A percentile compares a stretch with the other conserved stretches of the same genome.
Evolutionary conservation across 1,140 invertebrate species (phyloP).

Genomic region (Eumeta japonica): DNA sequence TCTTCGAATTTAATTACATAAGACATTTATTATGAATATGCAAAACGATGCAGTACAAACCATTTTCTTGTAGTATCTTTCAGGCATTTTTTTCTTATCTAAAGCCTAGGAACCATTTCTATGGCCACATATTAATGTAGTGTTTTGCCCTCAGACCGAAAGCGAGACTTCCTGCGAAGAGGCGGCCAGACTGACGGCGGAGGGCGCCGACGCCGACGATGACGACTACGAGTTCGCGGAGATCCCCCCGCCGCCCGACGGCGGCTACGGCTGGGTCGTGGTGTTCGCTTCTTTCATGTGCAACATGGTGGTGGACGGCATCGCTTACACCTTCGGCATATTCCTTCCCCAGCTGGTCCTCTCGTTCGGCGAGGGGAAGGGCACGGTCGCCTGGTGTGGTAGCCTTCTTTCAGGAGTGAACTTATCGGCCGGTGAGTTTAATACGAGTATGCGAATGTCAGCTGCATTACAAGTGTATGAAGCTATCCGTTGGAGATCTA

Average conservation of each 20-base stretch:
- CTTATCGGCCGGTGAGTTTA: slow-evolving; percentile 78
- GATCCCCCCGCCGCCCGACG: slow-evolving; percentile 79
- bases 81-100: too few relatives aligned
- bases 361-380: slow-evolving; percentile 83
- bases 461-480: too few relatives aligned
- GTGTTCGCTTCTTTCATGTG: slow-evolving; percentile 96
- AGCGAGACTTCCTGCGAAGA: slow-evolving; percentile 81
- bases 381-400: slow-evolving; percentile 90
- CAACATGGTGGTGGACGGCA: slow-evolving; percentile 98
- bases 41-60: too few relatives aligned
- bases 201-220: slow-evolving; percentile 70
- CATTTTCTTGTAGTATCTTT: too few relatives aligned
- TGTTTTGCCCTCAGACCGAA: too few relatives aligned
- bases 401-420: slow-evolving; percentile 92
- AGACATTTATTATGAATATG: too few relatives aligned
- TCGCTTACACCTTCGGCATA: slow-evolving; percentile 90
- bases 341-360: slow-evolving; percentile 79
- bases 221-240: slow-evolving; percentile 74
- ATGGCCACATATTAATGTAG: too few relatives aligned
- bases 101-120: too few relatives aligned
- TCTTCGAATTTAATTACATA: too few relatives aligned
- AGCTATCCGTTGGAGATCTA: too few relatives aligned
- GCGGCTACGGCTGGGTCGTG: slow-evolving; percentile 91
- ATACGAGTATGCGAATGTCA: too few relatives aligned
- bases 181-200: slow-evolving; percentile 69